phyloP scores from a whole-genome alignment of 2,797 vertebrate species.

The Kryptopterus vitreolus region DNA sequence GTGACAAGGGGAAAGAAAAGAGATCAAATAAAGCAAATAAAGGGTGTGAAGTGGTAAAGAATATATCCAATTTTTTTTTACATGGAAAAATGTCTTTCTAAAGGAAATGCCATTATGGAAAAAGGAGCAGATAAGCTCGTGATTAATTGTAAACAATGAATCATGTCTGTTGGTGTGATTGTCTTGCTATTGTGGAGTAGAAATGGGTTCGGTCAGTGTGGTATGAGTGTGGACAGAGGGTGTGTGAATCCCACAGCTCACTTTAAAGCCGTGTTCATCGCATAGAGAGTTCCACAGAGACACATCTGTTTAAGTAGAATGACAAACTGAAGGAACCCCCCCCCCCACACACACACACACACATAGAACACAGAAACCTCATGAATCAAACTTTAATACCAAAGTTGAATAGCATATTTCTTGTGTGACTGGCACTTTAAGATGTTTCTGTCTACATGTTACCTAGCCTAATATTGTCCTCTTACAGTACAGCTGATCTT shows the following conservation, averaged over 20 bases:
- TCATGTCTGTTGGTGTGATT: slow-evolving; percentile 7
- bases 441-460: too few species aligned
- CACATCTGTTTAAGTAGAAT: neutral
- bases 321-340: neutral
- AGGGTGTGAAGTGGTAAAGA: neutral
- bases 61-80: neutral
- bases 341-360: too few species aligned
- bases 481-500: neutral
- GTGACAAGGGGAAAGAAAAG: slow-evolving; percentile 9
- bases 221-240: neutral
- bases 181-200: slow-evolving; percentile 1
- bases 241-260: slow-evolving; percentile 6
- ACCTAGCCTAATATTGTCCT: too few species aligned
- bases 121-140: neutral
- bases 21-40: neutral
- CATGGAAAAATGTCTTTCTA: neutral
- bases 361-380: neutral
- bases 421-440: neutral
- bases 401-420: neutral
- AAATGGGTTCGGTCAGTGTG: neutral
- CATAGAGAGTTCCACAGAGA: neutral
- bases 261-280: neutral
- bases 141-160: slow-evolving; percentile 2
- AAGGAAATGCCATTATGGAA: neutral
- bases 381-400: neutral